These are phyloP conservation scores for Turritopsis dohrnii DNA, from an alignment of 30 jellyfish, hydroid and myxozoan genomes.

Conservation along the genomic window DNA sequence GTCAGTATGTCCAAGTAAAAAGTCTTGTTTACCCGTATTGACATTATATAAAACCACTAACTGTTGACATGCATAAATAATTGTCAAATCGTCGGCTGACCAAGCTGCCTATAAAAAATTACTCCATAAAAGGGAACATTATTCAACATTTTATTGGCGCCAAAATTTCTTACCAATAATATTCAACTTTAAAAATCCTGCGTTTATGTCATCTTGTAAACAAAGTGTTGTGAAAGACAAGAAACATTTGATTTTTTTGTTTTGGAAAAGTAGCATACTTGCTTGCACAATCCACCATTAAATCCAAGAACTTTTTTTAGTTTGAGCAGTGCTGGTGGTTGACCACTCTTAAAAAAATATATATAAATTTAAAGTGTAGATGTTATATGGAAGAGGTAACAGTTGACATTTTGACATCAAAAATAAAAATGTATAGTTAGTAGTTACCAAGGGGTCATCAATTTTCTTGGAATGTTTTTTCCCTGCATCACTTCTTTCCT, in stretches of 20 bases:
- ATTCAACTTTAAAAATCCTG: too few species aligned
- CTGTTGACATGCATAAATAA: conserved; percentile 75
- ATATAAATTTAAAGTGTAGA: not conserved
- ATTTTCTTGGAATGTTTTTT: not conserved
- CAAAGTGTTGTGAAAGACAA: too few species aligned
- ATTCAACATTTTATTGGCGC: too few species aligned
- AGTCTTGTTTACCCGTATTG: conserved; percentile 54
- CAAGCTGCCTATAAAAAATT: conserved; percentile 52
- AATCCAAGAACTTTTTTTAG: conserved; percentile 61
- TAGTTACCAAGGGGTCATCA: not conserved
- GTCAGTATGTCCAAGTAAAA: conserved; percentile 69
- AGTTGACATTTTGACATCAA: too few species aligned
- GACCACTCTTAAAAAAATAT: not conserved
- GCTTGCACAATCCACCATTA: conserved; percentile 54
- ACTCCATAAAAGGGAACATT: too few species aligned
- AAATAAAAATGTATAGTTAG: too few species aligned
- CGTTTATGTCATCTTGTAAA: too few species aligned
- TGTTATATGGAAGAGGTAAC: too few species aligned
- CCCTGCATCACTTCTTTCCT: not conserved
- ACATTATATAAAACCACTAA: conserved; percentile 54
- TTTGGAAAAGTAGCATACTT: conserved; percentile 24
- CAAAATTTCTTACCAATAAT: too few species aligned
- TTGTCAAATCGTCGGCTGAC: conserved; percentile 44
- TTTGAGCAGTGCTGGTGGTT: conserved; percentile 52
- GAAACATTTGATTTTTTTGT: too few species aligned